Percentiles rank a stretch among this genome's conserved stretches.
phyloP scores from a whole-genome alignment of 1,140 invertebrate species.

The Cataglyphis hispanica region DNA sequence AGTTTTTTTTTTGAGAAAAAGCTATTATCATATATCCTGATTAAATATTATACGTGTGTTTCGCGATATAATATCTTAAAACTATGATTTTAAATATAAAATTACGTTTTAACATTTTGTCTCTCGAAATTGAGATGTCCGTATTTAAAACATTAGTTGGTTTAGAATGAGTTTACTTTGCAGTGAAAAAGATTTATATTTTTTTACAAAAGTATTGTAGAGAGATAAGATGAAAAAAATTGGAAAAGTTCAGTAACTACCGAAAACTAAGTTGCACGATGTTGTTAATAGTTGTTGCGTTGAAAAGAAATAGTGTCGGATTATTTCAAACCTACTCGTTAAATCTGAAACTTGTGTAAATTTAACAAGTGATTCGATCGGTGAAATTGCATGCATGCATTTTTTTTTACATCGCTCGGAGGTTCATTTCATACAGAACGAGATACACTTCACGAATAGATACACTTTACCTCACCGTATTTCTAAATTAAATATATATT shows the following conservation, averaged over 20 bases:
- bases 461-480: conserved; percentile 4
- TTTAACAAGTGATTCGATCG: conserved; percentile 36
- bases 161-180: background rate
- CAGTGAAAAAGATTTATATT: background rate
- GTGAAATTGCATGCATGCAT: background rate
- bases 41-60: background rate
- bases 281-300: conserved; percentile 26
- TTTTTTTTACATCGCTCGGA: background rate
- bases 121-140: background rate
- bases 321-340: conserved; percentile 24
- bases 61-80: background rate
- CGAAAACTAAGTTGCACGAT: background rate
- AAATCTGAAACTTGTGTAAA: conserved; percentile 21
- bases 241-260: background rate
- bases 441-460: background rate
- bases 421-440: conserved; percentile 49
- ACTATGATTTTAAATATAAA: background rate
- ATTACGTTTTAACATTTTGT: background rate
- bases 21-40: background rate
- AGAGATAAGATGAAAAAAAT: background rate
- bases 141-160: background rate
- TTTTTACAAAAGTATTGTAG: background rate
- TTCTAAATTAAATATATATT: conserved; percentile 32
- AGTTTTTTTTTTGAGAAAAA: background rate
- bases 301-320: conserved; percentile 8